These are phyloP conservation scores for Zaprionus vittiger DNA, from an alignment of 1,140 invertebrate species.

Conservation along the genomic window DNA sequence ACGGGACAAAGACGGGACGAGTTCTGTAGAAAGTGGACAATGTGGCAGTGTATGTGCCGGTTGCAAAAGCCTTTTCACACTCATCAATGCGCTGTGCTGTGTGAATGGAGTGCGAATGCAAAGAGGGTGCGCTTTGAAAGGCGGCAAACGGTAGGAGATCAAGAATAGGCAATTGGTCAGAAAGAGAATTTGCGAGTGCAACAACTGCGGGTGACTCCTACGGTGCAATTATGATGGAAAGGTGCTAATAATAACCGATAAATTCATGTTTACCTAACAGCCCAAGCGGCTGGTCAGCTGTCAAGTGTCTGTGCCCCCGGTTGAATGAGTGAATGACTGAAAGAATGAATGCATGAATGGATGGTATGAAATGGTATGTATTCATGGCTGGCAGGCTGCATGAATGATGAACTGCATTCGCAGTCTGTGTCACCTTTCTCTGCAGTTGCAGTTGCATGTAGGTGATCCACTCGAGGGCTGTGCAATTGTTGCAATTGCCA, in stretches of 20 bases:
- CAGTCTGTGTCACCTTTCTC: conserved; percentile 11
- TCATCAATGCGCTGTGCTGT: conserved; percentile 46
- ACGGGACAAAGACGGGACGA: conserved; percentile 40
- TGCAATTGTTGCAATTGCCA: conserved; percentile 57
- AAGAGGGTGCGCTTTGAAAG: conserved; percentile 40
- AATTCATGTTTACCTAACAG: conserved; percentile 82
- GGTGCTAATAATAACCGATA: conserved; percentile 83
- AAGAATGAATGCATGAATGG: conserved; percentile 27
- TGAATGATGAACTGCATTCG: conserved; percentile 66
- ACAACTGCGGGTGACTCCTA: conserved; percentile 54
- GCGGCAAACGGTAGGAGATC: conserved; percentile 59
- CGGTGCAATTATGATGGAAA: conserved; percentile 80
- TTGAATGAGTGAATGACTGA: conserved; percentile 58
- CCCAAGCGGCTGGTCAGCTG: conserved; percentile 67
- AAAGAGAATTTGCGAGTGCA: conserved; percentile 7
- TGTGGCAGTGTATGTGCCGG: conserved; percentile 30
- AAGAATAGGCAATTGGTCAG: conserved; percentile 39
- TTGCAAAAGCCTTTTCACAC: conserved; percentile 78
- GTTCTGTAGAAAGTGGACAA: conserved; percentile 57
- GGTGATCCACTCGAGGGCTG: conserved; percentile 56
- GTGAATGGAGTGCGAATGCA: conserved; percentile 44
- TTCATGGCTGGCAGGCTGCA: conserved; percentile 6
- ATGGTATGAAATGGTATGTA: neutral
- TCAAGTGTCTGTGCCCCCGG: conserved; percentile 56
- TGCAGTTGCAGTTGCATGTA: conserved; percentile 34